A percentile compares a stretch with the other conserved stretches of the same genome.
Conservation (phyloP, 1,140 invertebrate genomes). For the Campodea augens region DNA sequence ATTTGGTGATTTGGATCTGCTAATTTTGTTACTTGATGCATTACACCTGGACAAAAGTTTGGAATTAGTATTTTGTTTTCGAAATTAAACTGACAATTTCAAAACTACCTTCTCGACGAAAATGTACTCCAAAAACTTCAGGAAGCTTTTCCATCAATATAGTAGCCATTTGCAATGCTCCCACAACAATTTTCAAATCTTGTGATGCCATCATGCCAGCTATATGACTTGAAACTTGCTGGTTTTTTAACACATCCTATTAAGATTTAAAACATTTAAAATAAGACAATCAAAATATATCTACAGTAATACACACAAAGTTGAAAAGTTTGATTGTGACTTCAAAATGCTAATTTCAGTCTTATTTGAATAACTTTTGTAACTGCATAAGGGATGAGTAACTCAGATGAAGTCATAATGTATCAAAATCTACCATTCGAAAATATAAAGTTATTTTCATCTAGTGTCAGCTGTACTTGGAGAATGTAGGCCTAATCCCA, state of each 20-base stretch:
- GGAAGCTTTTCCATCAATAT: constrained; percentile 91
- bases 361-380: no score
- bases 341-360: no score
- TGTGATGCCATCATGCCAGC: constrained; percentile 94
- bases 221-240: constrained; percentile 89
- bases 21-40: constrained; percentile 72
- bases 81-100: constrained; percentile 5
- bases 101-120: constrained; percentile 60
- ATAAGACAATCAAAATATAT: no score
- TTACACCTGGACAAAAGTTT: constrained; percentile 37
- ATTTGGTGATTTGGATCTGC: constrained; percentile 49
- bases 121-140: constrained; percentile 84
- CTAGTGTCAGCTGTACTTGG: no score
- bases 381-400: no score
- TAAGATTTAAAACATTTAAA: no score
- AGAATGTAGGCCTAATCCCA: no score
- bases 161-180: constrained; percentile 89
- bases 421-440: no score
- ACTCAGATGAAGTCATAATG: no score
- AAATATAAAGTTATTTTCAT: no score
- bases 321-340: no score
- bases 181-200: constrained; percentile 87
- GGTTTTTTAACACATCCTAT: constrained; percentile 67
- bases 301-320: no score
- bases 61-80: constrained; percentile 5